Base-by-base conservation (phyloP, 1,140 invertebrate species). In the Pomacea maculata region DNA sequence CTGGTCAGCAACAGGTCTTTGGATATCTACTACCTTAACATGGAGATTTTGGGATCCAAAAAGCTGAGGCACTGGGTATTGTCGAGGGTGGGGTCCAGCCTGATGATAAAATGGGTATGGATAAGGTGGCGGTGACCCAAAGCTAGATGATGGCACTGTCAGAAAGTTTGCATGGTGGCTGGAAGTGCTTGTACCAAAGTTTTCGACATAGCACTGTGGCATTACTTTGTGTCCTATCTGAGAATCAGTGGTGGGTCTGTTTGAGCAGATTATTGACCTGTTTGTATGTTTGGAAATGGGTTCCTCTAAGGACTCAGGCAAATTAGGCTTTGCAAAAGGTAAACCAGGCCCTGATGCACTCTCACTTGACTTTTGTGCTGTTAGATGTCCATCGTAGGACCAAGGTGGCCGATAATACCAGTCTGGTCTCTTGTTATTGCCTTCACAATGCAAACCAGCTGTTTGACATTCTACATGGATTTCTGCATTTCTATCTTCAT, bases 61-160 rank as follows among this genome's bases (percentile, higher is more conserved):
- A 25, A 78, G 70, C 10, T 54, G 7, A 67, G 54, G 25, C 52
- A 78, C 65, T 1, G 64, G 77, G 54, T 70, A 70, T 65, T 78
- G 77, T 70, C 45, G 63, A 71, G 45, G 45, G 19, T 57, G 77
- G 25, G 17, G 11, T 8, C 64, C 77, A 8, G 67, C 52, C 54
- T 78, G 77, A 9, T 21, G 77, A 29, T 78, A 78, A 15, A 70
- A 45, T 15, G 63, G 45, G 52, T 78, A 78, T 21, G 65, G 77
- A 25, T 78, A 78, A 29, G 77, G 45, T 0, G 77, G 77, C 6
- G 77, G 65, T 10, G 77, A 70, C n/a, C 45, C 65, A 19, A 78
- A 14, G 11, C n/a, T 25, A 12, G 67, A n/a, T 15, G 67, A 21
- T 25, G 67, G 67, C 29, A 34, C 67, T 70, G 57, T 17, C 15